These are phyloP conservation scores for Lytechinus pictus DNA, from an alignment of 35 echinoderm and acorn worm genomes.

Conservation along the genomic window DNA sequence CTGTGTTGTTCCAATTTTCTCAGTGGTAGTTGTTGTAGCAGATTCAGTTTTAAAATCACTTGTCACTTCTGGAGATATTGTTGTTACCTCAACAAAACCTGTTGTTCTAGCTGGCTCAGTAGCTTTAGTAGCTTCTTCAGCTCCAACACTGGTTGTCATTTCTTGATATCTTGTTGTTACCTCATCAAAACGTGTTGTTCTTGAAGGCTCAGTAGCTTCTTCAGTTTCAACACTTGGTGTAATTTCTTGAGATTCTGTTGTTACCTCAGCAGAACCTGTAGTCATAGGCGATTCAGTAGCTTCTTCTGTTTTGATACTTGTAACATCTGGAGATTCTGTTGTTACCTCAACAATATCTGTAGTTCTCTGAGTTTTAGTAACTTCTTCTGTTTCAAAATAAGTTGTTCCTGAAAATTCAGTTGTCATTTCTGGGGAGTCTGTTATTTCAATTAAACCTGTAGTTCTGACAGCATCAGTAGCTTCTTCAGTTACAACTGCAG, in stretches of 20 bases:
- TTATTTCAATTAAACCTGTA: no score
- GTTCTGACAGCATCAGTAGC: no score
- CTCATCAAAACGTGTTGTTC: background rate
- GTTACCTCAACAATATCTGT: background rate
- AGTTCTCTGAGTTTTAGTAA: background rate
- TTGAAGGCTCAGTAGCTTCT: background rate
- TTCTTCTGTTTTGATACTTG: background rate
- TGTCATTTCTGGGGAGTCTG: no score
- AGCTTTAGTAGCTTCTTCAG: no score
- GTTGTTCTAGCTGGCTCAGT: no score
- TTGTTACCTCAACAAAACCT: no score
- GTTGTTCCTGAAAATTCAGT: background rate
- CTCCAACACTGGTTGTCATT: no score
- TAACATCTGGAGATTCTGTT: no score
- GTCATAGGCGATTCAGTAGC: background rate
- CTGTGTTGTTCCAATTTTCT: background rate
- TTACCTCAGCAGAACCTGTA: background rate
- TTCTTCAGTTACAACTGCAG: no score
- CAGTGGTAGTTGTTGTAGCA: background rate
- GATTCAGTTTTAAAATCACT: no score
- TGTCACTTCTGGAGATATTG: no score
- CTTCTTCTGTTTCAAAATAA: background rate
- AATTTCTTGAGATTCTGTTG: background rate
- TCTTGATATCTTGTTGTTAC: no score
- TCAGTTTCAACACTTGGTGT: background rate